Evolutionary conservation across 2,113 vertebrate genomes (phyloP).

Genomic region (Microtus montanus): DNA sequence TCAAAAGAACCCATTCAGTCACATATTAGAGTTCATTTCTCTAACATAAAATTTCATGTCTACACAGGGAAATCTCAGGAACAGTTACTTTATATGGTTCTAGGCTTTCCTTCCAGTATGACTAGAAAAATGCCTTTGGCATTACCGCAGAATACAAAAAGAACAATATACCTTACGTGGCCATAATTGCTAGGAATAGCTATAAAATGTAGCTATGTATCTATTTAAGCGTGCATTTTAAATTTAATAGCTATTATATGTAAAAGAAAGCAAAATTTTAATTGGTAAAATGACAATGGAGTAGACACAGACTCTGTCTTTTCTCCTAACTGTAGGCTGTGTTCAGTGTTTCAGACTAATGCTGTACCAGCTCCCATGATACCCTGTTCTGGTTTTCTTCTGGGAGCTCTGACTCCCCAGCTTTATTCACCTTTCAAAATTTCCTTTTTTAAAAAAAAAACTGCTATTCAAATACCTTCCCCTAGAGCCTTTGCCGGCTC

Average conservation of each 20-base stretch:
- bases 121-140: constrained; percentile 64
- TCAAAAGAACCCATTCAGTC: constrained; percentile 73
- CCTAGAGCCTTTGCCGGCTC: neutral
- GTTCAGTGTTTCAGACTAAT: neutral
- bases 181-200: neutral
- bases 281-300: neutral
- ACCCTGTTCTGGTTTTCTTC: neutral
- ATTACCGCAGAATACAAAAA: neutral
- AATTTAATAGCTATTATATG: neutral
- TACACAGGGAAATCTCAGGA: constrained; percentile 59
- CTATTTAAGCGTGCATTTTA: constrained; percentile 1
- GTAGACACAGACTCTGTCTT: neutral
- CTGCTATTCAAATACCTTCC: neutral
- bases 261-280: constrained; percentile 4
- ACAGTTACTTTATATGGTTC: constrained; percentile 50
- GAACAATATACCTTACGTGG: neutral
- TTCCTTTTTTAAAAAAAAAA: neutral
- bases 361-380: neutral
- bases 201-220: neutral
- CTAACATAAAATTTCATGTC: constrained; percentile 75
- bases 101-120: constrained; percentile 57
- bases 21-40: constrained; percentile 73
- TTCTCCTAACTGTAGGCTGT: neutral
- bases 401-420: neutral
- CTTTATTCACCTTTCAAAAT: neutral